A percentile compares a stretch with the other conserved stretches of the same genome.
Conservation (phyloP, 2,113 vertebrate genomes). For the Felis catus region DNA sequence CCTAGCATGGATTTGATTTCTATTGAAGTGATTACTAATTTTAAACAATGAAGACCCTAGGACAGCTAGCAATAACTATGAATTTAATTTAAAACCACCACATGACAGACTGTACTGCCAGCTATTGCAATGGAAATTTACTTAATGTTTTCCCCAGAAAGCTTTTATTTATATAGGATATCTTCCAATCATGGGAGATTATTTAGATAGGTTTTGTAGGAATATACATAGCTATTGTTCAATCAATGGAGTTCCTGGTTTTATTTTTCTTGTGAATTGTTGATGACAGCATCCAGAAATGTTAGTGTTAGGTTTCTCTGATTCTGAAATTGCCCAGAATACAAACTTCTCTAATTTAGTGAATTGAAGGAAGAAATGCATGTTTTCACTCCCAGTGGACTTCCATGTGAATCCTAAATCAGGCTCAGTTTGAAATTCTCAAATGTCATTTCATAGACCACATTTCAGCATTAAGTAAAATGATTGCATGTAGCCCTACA, state of each 20-base stretch:
- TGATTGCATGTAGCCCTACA: background rate
- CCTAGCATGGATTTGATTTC: conserved; percentile 44
- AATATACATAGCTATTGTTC: conserved; percentile 60
- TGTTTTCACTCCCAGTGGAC: conserved; percentile 50
- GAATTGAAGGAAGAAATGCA: conserved; percentile 44
- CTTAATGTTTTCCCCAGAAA: conserved; percentile 50
- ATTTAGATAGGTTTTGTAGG: conserved; percentile 61
- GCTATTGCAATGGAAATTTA: conserved; percentile 55
- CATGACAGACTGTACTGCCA: conserved; percentile 32
- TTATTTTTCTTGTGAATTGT: conserved; percentile 59
- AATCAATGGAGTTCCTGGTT: conserved; percentile 55
- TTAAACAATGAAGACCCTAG: conserved; percentile 40
- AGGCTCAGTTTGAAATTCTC: conserved; percentile 35
- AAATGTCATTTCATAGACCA: background rate
- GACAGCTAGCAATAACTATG: conserved; percentile 54
- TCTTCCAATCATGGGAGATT: conserved; percentile 61
- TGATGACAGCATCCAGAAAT: conserved; percentile 58
- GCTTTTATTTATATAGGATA: conserved; percentile 66
- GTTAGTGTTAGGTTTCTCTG: conserved; percentile 54
- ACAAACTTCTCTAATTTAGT: conserved; percentile 50
- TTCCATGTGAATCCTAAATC: conserved; percentile 44
- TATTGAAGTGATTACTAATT: conserved; percentile 50
- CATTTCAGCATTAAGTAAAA: background rate
- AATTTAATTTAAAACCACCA: conserved; percentile 65
- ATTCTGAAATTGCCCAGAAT: conserved; percentile 55